These are phyloP conservation scores for Acholoe squamosa DNA, from an alignment of 2,888 invertebrate genomes.

Conservation along the genomic window DNA sequence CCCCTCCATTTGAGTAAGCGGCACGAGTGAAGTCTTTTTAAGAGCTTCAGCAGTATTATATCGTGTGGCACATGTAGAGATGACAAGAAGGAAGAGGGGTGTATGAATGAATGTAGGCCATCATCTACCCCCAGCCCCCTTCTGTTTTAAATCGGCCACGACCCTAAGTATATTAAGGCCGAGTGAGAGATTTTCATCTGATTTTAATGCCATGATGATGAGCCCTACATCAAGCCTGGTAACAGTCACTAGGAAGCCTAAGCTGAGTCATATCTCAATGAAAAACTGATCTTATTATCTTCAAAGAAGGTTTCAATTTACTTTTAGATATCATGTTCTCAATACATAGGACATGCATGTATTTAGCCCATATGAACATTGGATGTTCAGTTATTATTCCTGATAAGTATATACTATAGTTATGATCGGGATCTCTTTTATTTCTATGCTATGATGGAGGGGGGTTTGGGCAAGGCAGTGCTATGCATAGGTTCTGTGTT, in stretches of 20 bases:
- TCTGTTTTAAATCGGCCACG: neutral
- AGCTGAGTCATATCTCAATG: neutral
- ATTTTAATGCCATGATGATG: neutral
- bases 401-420: too few relatives aligned
- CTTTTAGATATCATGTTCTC: neutral
- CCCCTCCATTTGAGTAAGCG: neutral
- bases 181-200: constrained; percentile 30
- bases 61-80: neutral
- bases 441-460: too few relatives aligned
- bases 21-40: constrained; percentile 46
- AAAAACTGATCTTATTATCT: neutral
- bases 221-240: too few relatives aligned
- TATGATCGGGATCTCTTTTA: too few relatives aligned
- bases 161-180: constrained; percentile 30
- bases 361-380: too few relatives aligned
- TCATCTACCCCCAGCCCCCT: neutral
- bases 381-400: too few relatives aligned
- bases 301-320: neutral
- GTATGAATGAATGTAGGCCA: constrained; percentile 45
- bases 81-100: neutral
- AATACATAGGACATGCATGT: too few relatives aligned
- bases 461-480: too few relatives aligned
- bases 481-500: too few relatives aligned
- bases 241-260: too few relatives aligned
- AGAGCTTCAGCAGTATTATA: neutral